phyloP scores from a whole-genome alignment of 2,113 vertebrate genomes.

The Seriola quinqueradiata region DNA sequence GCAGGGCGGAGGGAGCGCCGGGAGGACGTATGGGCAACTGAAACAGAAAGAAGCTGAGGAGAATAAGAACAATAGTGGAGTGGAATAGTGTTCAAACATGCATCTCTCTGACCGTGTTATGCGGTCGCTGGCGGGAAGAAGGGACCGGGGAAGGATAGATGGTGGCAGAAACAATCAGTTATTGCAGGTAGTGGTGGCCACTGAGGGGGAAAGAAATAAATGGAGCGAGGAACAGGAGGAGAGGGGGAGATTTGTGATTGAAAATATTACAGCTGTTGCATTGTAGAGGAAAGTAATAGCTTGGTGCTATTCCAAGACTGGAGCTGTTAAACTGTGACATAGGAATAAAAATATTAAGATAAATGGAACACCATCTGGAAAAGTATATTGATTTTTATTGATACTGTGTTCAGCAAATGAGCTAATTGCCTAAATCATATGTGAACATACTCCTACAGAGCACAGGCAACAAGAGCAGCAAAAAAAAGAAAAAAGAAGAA shows the following conservation, averaged over 20 bases:
- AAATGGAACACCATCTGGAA: conserved; percentile 28
- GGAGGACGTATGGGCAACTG: conserved; percentile 1
- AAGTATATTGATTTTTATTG: neutral
- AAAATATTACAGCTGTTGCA: conserved; percentile 54
- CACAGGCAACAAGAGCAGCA: neutral
- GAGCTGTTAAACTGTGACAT: conserved; percentile 42
- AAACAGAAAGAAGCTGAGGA: conserved; percentile 20
- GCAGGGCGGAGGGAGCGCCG: conserved; percentile 4
- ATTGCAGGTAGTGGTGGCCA: conserved; percentile 38
- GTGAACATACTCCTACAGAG: conserved; percentile 1
- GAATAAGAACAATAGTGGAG: conserved; percentile 38
- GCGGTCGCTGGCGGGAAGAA: conserved; percentile 20
- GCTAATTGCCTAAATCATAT: conserved; percentile 26
- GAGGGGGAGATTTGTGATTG: conserved; percentile 43
- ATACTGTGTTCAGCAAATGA: conserved; percentile 28
- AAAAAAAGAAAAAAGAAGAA: neutral
- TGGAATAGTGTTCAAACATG: conserved; percentile 19
- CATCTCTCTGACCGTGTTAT: conserved; percentile 46
- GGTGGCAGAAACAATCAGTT: conserved; percentile 44
- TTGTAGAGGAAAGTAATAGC: conserved; percentile 25
- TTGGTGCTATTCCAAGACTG: conserved; percentile 35
- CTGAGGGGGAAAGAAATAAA: conserved; percentile 48
- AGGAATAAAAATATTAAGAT: conserved; percentile 35
- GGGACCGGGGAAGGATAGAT: conserved; percentile 11
- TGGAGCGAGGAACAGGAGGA: conserved; percentile 32